phyloP scores from a whole-genome alignment of 1,140 invertebrate genomes.

The Conopomorpha cramerella region DNA sequence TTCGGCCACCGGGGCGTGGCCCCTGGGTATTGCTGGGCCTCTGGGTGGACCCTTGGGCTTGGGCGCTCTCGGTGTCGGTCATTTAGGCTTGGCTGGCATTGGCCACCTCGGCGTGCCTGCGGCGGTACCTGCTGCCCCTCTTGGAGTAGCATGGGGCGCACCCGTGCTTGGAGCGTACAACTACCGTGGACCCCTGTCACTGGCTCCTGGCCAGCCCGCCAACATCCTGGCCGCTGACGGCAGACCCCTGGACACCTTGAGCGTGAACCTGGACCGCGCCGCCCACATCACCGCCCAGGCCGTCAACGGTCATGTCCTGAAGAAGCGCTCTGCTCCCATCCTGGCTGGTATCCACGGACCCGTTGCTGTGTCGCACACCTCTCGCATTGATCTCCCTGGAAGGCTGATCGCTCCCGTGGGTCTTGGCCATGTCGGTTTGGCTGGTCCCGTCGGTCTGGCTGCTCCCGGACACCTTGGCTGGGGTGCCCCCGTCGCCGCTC shows the following conservation, averaged over 20 bases:
- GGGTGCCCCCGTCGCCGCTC: not conserved
- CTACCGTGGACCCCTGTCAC: slow-evolving; percentile 34
- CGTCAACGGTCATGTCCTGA: slow-evolving; percentile 26
- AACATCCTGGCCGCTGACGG: slow-evolving; percentile 42
- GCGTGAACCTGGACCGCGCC: slow-evolving; percentile 51
- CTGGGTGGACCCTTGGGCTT: slow-evolving; percentile 16
- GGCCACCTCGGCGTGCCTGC: slow-evolving; percentile 9
- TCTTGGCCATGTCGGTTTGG: too few relatives aligned
- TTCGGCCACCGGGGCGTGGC: slow-evolving; percentile 17
- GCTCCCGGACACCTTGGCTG: not conserved
- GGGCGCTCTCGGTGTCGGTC: slow-evolving; percentile 8
- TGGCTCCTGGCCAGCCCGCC: slow-evolving; percentile 42
- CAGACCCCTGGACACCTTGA: slow-evolving; percentile 47
- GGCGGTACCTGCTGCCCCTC: slow-evolving; percentile 7
- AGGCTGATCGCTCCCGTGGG: slow-evolving; percentile 10
- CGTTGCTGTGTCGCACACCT: slow-evolving; percentile 11
- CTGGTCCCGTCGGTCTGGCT: not conserved
- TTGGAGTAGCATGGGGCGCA: slow-evolving; percentile 8
- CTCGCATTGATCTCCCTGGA: slow-evolving; percentile 9
- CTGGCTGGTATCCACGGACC: too few relatives aligned
- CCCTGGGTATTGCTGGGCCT: too few relatives aligned
- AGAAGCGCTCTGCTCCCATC: slow-evolving; percentile 30
- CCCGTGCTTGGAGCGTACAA: slow-evolving; percentile 24
- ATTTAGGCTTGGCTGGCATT: slow-evolving; percentile 4
- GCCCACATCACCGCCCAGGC: slow-evolving; percentile 40